Conservation (phyloP, 2,888 invertebrate species). For the Fragum whitleyi region DNA sequence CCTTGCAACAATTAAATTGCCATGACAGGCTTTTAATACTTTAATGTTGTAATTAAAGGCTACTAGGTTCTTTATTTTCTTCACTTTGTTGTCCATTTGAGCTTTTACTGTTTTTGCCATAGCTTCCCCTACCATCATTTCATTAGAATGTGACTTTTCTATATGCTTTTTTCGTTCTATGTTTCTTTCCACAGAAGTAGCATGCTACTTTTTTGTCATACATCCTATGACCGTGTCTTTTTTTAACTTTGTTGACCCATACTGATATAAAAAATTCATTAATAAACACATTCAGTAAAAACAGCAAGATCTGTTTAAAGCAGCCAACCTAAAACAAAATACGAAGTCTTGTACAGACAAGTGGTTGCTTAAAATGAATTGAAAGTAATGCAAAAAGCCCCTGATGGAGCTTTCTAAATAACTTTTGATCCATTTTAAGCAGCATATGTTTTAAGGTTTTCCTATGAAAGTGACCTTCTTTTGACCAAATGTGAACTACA, state of each 20-base stretch:
- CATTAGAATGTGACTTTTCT: background rate
- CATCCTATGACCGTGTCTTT: slow-evolving; percentile 1
- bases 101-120: slow-evolving; percentile 10
- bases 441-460: too few relatives aligned
- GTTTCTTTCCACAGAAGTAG: background rate
- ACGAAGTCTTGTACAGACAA: too few relatives aligned
- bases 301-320: too few relatives aligned
- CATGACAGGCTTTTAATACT: slow-evolving; percentile 1
- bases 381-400: too few relatives aligned
- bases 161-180: slow-evolving; percentile 7
- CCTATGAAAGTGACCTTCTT: too few relatives aligned
- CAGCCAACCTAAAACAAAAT: too few relatives aligned
- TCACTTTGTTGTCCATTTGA: background rate
- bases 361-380: too few relatives aligned
- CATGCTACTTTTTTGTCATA: slow-evolving; percentile 8
- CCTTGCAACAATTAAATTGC: slow-evolving; percentile 23
- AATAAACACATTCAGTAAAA: too few relatives aligned
- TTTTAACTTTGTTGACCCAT: background rate
- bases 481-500: too few relatives aligned
- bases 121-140: slow-evolving; percentile 19
- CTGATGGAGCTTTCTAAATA: too few relatives aligned
- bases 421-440: too few relatives aligned
- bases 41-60: slow-evolving; percentile 25
- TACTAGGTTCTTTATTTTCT: slow-evolving; percentile 22
- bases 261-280: slow-evolving; percentile 1